Evolutionary conservation across 2,888 invertebrate species (phyloP), one percentile per base, ranked within the genome.

Genomic region (Lycia hirtaria): DNA sequence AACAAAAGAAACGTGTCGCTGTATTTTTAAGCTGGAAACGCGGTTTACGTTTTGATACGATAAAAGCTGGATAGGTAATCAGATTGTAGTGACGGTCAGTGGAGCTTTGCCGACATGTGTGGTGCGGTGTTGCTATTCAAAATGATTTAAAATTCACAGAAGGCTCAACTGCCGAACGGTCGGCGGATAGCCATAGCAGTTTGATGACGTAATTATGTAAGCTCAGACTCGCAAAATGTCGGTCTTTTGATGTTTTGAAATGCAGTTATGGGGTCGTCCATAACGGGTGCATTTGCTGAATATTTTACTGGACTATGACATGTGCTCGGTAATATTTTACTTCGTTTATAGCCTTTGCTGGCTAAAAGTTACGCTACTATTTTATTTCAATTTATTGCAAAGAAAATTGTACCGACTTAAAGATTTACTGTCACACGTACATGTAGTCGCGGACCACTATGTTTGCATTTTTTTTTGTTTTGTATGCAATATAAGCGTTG

Each of bases 141-240:
- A 88, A 85, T 80, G 84, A 87, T 90, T 88, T 91, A 89, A 87
- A 90, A 91, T 91, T 89, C 90, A 91, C 88, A 87, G 87, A 88
- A 83, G 81, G 85, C 83, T 85, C 80, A 82, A 78, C 78, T 76
- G 80, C 70, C 73, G 75, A 78, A 75, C 76, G 76, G 72, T 69
- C 75, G 69, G 71, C 70, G 77, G 76, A 73, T 77, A 76, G 81
- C 81, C 82, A 80, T 80, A 78, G 81, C 81, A 74, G 80, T 86
- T 83, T 83, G 84, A 83, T 84, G 81, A 78, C 81, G 78, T 85
- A 87, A 88, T 88, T 85, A 85, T 80, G 76, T 81, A 78, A 83
- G 78, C 81, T 76, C 75, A 68, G 69, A 78, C 75, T 82, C 72
- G 75, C 78, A 77, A 81, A 81, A 80, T 74, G 77, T 67, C 65